Percentiles rank a stretch among this genome's conserved stretches.
Conservation (phyloP, 2,888 invertebrate genomes). For the Nipponacmea schrenckii region DNA sequence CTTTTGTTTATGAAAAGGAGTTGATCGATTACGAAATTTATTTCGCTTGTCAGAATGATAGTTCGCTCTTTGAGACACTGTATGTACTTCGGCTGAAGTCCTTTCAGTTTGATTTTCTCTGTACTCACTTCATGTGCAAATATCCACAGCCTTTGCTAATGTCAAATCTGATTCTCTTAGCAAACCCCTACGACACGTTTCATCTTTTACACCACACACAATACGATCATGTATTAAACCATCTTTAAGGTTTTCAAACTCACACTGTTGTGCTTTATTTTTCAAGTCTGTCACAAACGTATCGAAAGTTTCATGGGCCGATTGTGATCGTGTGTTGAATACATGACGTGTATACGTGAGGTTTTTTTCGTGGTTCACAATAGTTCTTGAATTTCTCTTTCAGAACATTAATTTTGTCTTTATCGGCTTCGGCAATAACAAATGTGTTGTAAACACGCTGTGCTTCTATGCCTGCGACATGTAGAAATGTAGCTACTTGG, state of each 20-base stretch:
- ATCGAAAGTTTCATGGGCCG: slow-evolving; percentile 14
- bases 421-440: neutral
- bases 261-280: slow-evolving; percentile 12
- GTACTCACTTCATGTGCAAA: slow-evolving; percentile 14
- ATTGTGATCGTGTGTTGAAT: slow-evolving; percentile 16
- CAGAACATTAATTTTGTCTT: neutral
- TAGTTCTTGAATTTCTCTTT: neutral
- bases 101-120: too few species aligned
- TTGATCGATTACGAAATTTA: neutral
- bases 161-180: slow-evolving; percentile 10
- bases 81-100: too few species aligned
- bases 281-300: slow-evolving; percentile 10
- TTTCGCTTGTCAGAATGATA: too few species aligned
- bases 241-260: slow-evolving; percentile 13
- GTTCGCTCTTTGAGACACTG: neutral
- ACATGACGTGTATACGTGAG: slow-evolving; percentile 12
- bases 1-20: neutral
- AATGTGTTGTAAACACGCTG: neutral
- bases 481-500: neutral
- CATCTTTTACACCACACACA: slow-evolving; percentile 21
- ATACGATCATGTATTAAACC: slow-evolving; percentile 15
- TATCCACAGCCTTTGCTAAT: slow-evolving; percentile 12
- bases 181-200: neutral
- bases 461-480: neutral
- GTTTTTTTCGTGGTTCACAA: slow-evolving; percentile 13